A percentile compares a stretch with the other conserved stretches of the same genome.
phyloP scores from a whole-genome alignment of 2,888 invertebrate genomes.

The Loripinus fragilis region DNA sequence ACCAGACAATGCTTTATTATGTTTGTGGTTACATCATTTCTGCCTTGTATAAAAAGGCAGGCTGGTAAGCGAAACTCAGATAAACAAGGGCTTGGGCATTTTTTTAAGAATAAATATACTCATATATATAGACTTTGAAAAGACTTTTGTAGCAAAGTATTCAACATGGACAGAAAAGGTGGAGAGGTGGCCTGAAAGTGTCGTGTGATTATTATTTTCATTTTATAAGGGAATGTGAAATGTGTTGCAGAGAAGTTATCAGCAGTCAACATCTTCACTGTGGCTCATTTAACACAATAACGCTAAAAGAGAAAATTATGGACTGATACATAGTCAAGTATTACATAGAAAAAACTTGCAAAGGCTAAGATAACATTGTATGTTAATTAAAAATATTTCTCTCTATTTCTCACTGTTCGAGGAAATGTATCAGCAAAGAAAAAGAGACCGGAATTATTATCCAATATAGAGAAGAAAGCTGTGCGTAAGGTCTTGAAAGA shows the following conservation, averaged over 20 bases:
- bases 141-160: conserved; percentile 4
- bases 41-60: background rate
- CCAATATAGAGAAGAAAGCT: background rate
- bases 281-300: background rate
- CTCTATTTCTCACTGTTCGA: background rate
- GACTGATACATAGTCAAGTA: conserved; percentile 26
- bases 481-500: no score
- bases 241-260: background rate
- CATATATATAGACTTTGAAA: background rate
- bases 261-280: background rate
- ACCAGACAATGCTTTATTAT: background rate
- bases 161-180: conserved; percentile 12
- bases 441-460: background rate
- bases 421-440: background rate
- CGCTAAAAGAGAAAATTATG: conserved; percentile 20
- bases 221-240: conserved; percentile 21
- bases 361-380: background rate
- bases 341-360: background rate
- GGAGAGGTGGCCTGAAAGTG: conserved; percentile 21
- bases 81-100: no score
- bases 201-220: conserved; percentile 23
- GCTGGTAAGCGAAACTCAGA: no score
- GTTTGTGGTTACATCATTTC: background rate
- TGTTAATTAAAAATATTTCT: background rate
- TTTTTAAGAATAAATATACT: background rate